Base-by-base conservation (phyloP, 2,113 vertebrate species). In the Tragelaphus scriptus region DNA sequence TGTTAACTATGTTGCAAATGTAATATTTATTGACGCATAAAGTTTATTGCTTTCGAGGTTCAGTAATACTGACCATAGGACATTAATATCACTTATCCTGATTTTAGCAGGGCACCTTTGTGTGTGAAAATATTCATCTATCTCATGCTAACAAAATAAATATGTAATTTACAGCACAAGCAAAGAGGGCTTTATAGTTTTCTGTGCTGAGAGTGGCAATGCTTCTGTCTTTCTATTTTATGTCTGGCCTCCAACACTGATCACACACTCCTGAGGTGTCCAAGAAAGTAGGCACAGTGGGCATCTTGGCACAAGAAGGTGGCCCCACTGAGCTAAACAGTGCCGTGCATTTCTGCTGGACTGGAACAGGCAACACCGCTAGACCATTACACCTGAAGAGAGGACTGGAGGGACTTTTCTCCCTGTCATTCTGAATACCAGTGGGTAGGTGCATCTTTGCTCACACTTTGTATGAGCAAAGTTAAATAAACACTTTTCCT, bases 1-100 rank as follows among this genome's bases (percentile, higher is more conserved):
- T 99, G 98, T 99, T 99, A 99, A 99, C 98, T 98, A 99, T 98
- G 98, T 99, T 98, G 98, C 98, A 99, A 99, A 99, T 99, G 98
- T 99, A 99, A 99, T 99, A 99, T 99, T 99, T 99, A 99, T 99
- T 97, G 98, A 99, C 98, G 99, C 98, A 98, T 98, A 98, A 98
- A 98, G 98, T 99, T 99, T 99, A 99, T 99, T 99, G 98, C 98
- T 99, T 99, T 99, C 47, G 77, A 99, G 98, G 98, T 99, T 99
- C 99, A 99, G 99, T 99, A 99, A 98, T 99, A 99, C 98, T 99
- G 99, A 99, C 98, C 99, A 99, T 97, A 98, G 98, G 98, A 99
- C 99, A 99, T 99, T 99, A 99, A 99, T 99, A 99, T 99, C 98
- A 99, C 99, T 99, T 99, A 99, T 98, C 98, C 97, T 98, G 97